phyloP scores from a whole-genome alignment of 1,140 invertebrate species.

The Babylonia areolata region DNA sequence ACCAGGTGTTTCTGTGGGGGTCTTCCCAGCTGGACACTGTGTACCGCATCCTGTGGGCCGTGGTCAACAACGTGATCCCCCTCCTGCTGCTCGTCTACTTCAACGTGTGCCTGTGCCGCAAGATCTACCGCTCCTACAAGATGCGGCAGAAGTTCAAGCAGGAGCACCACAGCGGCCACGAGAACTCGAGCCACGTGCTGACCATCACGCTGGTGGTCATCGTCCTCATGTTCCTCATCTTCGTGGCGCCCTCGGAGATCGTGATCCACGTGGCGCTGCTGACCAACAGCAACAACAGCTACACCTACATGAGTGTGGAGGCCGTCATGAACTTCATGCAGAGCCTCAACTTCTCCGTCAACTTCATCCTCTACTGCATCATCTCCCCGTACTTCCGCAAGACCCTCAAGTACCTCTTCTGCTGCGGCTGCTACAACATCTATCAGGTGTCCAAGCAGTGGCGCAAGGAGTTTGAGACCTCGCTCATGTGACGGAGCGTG shows the following conservation, averaged over 20 bases:
- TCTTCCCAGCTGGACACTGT: slow-evolving; percentile 56
- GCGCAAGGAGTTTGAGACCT: slow-evolving; percentile 60
- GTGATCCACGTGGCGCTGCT: slow-evolving; percentile 64
- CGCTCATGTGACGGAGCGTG: slow-evolving; percentile 44
- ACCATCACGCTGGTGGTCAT: slow-evolving; percentile 72
- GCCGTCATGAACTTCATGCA: slow-evolving; percentile 71
- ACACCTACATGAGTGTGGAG: slow-evolving; percentile 61
- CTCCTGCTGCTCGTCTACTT: slow-evolving; percentile 69
- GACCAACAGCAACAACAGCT: slow-evolving; percentile 56
- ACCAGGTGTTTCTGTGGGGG: slow-evolving; percentile 31
- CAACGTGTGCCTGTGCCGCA: slow-evolving; percentile 69
- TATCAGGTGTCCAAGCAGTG: slow-evolving; percentile 52
- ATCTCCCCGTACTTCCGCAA: slow-evolving; percentile 69
- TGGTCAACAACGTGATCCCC: slow-evolving; percentile 73
- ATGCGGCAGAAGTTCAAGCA: slow-evolving; percentile 66
- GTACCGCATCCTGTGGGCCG: slow-evolving; percentile 71
- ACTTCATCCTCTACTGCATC: slow-evolving; percentile 71
- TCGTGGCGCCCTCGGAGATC: slow-evolving; percentile 73
- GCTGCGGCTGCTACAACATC: slow-evolving; percentile 63
- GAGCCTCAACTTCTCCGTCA: slow-evolving; percentile 70
- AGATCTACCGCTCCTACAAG: slow-evolving; percentile 71
- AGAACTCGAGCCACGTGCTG: slow-evolving; percentile 60
- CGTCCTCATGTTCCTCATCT: slow-evolving; percentile 72
- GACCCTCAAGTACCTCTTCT: slow-evolving; percentile 65
- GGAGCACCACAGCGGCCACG: slow-evolving; percentile 45